Evolutionary conservation across 2,888 invertebrate genomes (phyloP).

Genomic region (Frankliniella intonsa): DNA sequence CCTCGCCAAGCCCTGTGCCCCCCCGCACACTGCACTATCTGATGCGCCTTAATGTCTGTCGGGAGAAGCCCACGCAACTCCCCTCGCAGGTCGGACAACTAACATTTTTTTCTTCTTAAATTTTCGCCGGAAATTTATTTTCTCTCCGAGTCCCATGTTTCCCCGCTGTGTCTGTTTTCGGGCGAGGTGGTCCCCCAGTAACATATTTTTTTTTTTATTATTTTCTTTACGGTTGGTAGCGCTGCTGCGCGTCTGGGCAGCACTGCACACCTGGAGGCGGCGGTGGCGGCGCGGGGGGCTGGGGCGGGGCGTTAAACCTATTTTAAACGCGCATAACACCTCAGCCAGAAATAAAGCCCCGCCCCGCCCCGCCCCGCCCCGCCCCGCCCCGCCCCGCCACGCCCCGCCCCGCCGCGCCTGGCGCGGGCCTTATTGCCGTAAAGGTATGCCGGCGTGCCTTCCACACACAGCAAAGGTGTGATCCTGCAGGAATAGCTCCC

Average conservation of each 20-base stretch:
- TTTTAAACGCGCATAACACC: conserved; percentile 25
- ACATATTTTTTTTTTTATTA: not conserved
- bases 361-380: not conserved
- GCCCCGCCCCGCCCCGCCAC: no score
- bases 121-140: not conserved
- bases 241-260: not conserved
- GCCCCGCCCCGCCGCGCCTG: not conserved
- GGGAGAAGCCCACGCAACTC: no score
- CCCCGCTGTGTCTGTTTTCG: not conserved
- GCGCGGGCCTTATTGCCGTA: not conserved
- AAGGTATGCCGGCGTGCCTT: not conserved
- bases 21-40: no score
- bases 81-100: no score
- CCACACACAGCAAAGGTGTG: conserved; percentile 5
- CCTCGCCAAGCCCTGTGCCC: no score
- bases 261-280: conserved; percentile 8
- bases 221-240: not conserved
- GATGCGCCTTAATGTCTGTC: no score
- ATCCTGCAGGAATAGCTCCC: not conserved
- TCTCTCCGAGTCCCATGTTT: not conserved
- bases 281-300: not conserved
- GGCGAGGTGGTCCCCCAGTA: not conserved
- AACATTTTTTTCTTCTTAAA: no score
- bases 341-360: conserved; percentile 14
- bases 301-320: conserved; percentile 13